Percentiles rank a stretch among this genome's conserved stretches.
phyloP scores from a whole-genome alignment of 2,888 invertebrate species.

The Drosophila diplacantha region DNA sequence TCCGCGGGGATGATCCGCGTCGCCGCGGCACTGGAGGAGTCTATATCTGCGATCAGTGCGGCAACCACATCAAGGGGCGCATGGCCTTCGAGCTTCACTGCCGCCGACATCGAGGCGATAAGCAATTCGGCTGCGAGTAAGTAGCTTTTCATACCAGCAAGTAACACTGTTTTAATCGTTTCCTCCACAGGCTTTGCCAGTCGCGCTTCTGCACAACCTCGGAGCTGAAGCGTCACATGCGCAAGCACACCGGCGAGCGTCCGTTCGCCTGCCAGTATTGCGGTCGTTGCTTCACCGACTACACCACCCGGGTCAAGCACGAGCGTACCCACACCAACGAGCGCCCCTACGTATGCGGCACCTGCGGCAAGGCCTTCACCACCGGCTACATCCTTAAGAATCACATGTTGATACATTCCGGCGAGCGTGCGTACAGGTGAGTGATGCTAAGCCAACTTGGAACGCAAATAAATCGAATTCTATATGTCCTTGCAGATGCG shows the following conservation, averaged over 20 bases:
- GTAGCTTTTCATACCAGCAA: conserved; percentile 1
- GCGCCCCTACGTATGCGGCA: conserved; percentile 63
- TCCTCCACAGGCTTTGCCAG: conserved; percentile 52
- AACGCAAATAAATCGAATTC: neutral
- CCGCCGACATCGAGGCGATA: conserved; percentile 66
- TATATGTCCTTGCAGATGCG: conserved; percentile 42
- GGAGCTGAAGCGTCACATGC: conserved; percentile 65
- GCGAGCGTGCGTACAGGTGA: conserved; percentile 63
- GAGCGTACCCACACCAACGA: conserved; percentile 71
- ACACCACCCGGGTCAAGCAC: conserved; percentile 61
- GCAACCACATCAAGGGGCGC: conserved; percentile 63
- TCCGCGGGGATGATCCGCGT: conserved; percentile 56
- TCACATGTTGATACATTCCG: conserved; percentile 66
- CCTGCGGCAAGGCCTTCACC: conserved; percentile 69
- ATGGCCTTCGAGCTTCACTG: conserved; percentile 66
- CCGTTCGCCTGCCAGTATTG: conserved; percentile 66
- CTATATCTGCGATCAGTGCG: conserved; percentile 63
- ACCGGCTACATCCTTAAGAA: conserved; percentile 66
- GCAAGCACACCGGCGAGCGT: conserved; percentile 65
- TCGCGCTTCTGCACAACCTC: conserved; percentile 67
- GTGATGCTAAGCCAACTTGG: neutral
- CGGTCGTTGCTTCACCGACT: conserved; percentile 63
- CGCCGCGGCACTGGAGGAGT: conserved; percentile 61
- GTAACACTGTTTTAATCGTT: neutral
- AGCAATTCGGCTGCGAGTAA: conserved; percentile 66